phyloP scores from a whole-genome alignment of 2,888 invertebrate genomes.

The Andrena minutula region DNA sequence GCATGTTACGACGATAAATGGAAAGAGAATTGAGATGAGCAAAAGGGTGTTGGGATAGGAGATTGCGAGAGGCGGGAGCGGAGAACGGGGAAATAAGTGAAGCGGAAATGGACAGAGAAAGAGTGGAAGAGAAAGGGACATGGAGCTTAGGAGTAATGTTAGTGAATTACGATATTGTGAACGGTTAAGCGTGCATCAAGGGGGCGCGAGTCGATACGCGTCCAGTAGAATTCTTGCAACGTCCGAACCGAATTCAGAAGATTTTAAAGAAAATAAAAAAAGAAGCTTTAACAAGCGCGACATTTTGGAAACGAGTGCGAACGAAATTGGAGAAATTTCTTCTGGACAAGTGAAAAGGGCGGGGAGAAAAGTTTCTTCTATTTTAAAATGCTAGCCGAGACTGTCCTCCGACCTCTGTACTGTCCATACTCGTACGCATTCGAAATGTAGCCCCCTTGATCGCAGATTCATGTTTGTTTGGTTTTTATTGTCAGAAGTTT shows the following conservation, averaged over 20 bases:
- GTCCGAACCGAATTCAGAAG: neutral
- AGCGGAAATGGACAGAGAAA: slow-evolving; percentile 39
- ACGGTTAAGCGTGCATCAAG: slow-evolving; percentile 76
- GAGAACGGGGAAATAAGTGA: slow-evolving; percentile 1
- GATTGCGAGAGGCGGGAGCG: slow-evolving; percentile 23
- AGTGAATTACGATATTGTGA: slow-evolving; percentile 73
- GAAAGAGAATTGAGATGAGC: slow-evolving; percentile 28
- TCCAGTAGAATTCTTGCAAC: slow-evolving; percentile 14
- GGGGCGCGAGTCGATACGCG: slow-evolving; percentile 68
- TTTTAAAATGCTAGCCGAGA: neutral
- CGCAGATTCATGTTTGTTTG: slow-evolving; percentile 83
- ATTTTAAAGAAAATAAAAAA: neutral
- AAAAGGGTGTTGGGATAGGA: neutral
- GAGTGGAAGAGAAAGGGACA: neutral
- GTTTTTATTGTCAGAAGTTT: slow-evolving; percentile 85
- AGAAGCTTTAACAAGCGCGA: neutral
- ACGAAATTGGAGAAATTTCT: neutral
- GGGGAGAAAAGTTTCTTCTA: neutral
- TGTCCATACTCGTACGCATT: slow-evolving; percentile 10
- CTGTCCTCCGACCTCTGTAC: neutral
- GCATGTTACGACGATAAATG: slow-evolving; percentile 73
- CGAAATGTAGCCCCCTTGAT: slow-evolving; percentile 67
- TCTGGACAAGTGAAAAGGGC: neutral
- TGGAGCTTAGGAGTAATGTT: slow-evolving; percentile 60
- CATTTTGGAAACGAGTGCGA: neutral